Base-by-base conservation (phyloP, 2,113 vertebrate species). In the Cynopterus brachyotis region DNA sequence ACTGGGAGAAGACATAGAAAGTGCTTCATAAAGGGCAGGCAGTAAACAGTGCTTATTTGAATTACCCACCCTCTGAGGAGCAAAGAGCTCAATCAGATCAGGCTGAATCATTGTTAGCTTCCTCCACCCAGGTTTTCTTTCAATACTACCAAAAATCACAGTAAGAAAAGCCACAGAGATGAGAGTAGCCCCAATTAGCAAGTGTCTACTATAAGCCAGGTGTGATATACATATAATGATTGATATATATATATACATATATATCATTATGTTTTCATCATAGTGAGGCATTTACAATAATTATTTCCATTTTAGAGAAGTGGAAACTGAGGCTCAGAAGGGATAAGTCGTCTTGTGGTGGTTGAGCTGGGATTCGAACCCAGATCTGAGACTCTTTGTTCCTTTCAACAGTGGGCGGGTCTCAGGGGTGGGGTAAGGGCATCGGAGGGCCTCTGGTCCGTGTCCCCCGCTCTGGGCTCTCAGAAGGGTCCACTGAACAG, bases 1-100 rank as follows among this genome's bases (percentile, higher is more conserved):
- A 15, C 0, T 4, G 7, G 10, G 72, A 35, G 9, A 15, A 32
- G 13, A 47, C 3, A 2, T 1, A 45, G 1, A 35, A 69, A 9
- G 72, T 4, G 28, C 37, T 26, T 17, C 32, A 0, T 10, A 5
- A 11, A 53, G 8, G 50, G 73, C 53, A 35, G 81, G 42, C 24
- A 0, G 1, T 2, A 13, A 40, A 32, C 0, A 1, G 28, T 1
- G 28, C 9, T 20, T 28, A 12, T 16, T 30, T 83, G 35, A 81
- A 40, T 35, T 1, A 9, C 24, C 40, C 45, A 1, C 26, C 19
- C 7, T 75, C 60, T 5, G 69, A 55, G 42, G 59, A 42, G 9
- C 10, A 19, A 30, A 35, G 26, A 9, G 24, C 20, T 64, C 59
- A 20, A 4, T 0, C 9, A 24, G 32, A 32, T 75, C 6, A 3